Base-by-base conservation (phyloP, 2,797 vertebrate species). In the Spinibarbus caldwelli region DNA sequence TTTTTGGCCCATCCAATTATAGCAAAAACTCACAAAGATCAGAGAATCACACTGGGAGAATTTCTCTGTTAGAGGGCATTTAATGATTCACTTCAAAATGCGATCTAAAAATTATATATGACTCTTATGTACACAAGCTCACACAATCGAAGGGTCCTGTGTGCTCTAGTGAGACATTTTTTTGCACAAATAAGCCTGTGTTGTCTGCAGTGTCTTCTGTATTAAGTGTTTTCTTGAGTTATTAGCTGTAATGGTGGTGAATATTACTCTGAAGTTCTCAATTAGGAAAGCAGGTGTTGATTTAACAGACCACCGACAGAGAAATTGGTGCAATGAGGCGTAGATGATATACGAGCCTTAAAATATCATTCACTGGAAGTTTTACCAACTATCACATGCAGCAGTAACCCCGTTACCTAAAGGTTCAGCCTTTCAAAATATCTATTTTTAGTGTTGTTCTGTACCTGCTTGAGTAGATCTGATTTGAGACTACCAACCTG, bases 251-350 rank as follows among this genome's bases (percentile, higher is more conserved):
- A 85, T 83, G 82, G 43, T 38, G 62, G 41, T 45, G 38, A 82
- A 86, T 47, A 68, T n/a, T 19, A 19, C 71, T 85, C 49, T 82
- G 82, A 88, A 82, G 76, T 78, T 76, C 62, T 88, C 78, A 47
- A 89, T 87, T 86, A 88, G 43, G 78, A 87, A 90, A 89, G 76
- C 87, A 87, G 78, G 82, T 89, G 87, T 86, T 85, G 11, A 57
- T 88, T 52, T 87, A 87, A 87, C 77, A 84, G 85, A 82, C 36
- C 12, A 77, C 86, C 79, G 85, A 71, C 49, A 67, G 71, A 47
- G 9, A 43, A 82, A 68, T 75, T 45, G 43, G 34, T 41, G 66
- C 43, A 85, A 47, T 47, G 49, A 76, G 62, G n/a, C 75, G 26
- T 78, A 62, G 52, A 76, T 81, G 71, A 77, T 86, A 73, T 71